These are phyloP conservation scores for Ellobium chinense DNA, from an alignment of 2,888 invertebrate genomes.

Conservation along the genomic window DNA sequence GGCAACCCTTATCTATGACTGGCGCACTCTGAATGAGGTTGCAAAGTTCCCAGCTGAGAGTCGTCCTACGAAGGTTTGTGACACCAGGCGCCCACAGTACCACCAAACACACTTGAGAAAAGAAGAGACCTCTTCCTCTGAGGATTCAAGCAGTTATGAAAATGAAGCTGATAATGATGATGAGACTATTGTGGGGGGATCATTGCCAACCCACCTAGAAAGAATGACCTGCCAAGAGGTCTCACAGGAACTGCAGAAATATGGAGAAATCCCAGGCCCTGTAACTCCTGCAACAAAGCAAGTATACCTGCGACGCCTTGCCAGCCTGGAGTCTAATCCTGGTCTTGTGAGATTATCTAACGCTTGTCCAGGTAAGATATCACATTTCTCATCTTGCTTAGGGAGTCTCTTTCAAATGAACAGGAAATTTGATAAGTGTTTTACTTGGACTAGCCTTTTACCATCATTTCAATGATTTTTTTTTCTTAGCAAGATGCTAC, in stretches of 20 bases:
- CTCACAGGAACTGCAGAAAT: conserved; percentile 71
- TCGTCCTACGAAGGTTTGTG: neutral
- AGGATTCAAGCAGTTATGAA: neutral
- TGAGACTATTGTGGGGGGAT: neutral
- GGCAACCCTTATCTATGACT: conserved; percentile 64
- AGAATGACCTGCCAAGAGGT: conserved; percentile 58
- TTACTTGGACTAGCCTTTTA: too few species aligned
- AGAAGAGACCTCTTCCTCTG: neutral
- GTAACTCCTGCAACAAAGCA: conserved; percentile 88
- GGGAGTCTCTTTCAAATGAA: too few species aligned
- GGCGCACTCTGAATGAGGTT: conserved; percentile 49
- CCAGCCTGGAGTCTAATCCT: conserved; percentile 78
- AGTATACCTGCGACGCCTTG: conserved; percentile 87
- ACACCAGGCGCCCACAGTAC: neutral
- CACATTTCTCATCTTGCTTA: too few species aligned
- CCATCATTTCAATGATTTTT: too few species aligned
- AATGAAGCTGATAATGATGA: neutral
- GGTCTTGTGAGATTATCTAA: conserved; percentile 43
- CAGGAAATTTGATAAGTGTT: too few species aligned
- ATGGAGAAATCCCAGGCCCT: conserved; percentile 89
- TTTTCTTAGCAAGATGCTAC: too few species aligned
- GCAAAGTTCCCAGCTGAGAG: neutral
- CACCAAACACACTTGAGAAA: neutral
- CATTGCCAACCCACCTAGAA: conserved; percentile 47
- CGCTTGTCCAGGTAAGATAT: conserved; percentile 42